Evolutionary conservation across 2,888 invertebrate species (phyloP).

Genomic region (Hypselothyrea guttata): DNA sequence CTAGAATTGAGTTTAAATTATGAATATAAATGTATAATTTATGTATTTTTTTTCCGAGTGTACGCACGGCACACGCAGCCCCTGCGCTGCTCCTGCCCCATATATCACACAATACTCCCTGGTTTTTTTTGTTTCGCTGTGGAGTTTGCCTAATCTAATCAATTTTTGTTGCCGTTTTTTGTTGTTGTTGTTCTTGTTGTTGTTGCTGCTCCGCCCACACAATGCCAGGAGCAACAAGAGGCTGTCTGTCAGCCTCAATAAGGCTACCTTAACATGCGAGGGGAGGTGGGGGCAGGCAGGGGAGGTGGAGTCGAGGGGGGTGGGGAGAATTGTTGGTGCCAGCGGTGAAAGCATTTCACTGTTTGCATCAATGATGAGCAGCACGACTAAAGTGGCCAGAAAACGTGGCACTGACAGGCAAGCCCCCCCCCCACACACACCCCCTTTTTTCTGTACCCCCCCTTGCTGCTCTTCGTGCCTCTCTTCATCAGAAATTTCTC

Average conservation of each 20-base stretch:
- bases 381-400: conserved; percentile 45
- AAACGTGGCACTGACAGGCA: conserved; percentile 53
- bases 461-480: neutral
- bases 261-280: conserved; percentile 68
- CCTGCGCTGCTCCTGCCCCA: neutral
- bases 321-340: conserved; percentile 8
- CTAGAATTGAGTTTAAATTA: too few species aligned
- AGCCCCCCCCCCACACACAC: neutral
- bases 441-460: neutral
- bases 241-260: conserved; percentile 70
- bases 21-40: too few species aligned
- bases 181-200: too few species aligned
- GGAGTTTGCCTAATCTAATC: conserved; percentile 68
- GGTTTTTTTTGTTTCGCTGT: conserved; percentile 34
- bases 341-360: conserved; percentile 73
- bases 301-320: neutral
- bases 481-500: too few species aligned
- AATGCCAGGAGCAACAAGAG: conserved; percentile 28
- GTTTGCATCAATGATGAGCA: conserved; percentile 75
- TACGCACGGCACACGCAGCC: conserved; percentile 3
- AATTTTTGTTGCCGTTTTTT: too few species aligned
- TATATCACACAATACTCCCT: too few species aligned
- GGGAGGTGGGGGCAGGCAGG: conserved; percentile 33
- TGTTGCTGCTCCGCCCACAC: conserved; percentile 52
- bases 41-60: neutral